phyloP scores from a whole-genome alignment of 2,888 invertebrate species.

The Polydrusus tereticollis region DNA sequence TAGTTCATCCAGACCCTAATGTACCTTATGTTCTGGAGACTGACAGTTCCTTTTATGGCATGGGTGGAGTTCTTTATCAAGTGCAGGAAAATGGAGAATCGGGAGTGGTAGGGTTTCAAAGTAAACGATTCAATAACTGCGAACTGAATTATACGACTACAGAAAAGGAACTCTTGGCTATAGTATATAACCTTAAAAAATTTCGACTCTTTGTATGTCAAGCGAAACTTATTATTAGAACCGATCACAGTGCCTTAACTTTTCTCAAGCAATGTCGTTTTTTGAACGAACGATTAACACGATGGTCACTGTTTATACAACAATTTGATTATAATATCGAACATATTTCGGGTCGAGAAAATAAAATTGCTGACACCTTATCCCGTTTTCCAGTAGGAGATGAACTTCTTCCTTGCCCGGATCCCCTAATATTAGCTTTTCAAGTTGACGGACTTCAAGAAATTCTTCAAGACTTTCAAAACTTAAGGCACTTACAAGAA shows the following conservation, averaged over 20 bases:
- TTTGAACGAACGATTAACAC: conserved; percentile 28
- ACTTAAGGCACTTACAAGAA: neutral
- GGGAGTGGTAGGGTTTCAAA: neutral
- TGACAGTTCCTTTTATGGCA: neutral
- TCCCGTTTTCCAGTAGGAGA: neutral
- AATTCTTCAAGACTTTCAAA: neutral
- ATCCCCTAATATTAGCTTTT: neutral
- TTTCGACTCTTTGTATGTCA: neutral
- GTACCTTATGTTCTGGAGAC: neutral
- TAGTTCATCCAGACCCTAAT: neutral
- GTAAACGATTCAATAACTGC: neutral
- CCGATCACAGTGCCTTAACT: neutral
- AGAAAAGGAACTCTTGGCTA: conserved; percentile 5
- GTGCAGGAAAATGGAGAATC: neutral
- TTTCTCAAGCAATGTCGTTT: conserved; percentile 10
- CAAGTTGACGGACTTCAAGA: neutral
- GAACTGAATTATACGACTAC: conserved; percentile 10
- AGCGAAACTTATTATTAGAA: neutral
- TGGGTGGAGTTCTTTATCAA: neutral
- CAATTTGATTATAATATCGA: conserved; percentile 1
- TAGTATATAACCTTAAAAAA: neutral
- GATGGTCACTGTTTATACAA: neutral
- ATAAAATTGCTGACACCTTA: neutral
- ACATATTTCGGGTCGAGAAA: neutral
- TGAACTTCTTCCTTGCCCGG: neutral